phyloP scores from a whole-genome alignment of 1,140 invertebrate genomes.

The Papilio dardanus region DNA sequence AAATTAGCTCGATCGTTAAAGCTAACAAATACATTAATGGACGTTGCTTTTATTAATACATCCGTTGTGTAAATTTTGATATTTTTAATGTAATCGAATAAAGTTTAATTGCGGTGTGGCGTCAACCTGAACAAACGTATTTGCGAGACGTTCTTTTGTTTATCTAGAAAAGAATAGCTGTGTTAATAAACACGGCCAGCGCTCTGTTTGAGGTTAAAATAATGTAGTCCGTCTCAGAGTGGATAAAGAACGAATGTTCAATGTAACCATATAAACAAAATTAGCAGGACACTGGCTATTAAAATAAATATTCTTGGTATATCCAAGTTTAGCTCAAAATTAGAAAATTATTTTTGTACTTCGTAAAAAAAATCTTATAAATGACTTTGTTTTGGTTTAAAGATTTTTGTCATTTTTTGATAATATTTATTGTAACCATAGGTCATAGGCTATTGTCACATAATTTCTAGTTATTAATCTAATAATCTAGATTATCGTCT shows the following conservation, averaged over 20 bases:
- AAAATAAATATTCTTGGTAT: neutral
- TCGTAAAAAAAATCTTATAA: too few relatives aligned
- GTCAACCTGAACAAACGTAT: conserved; percentile 37
- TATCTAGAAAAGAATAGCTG: conserved; percentile 34
- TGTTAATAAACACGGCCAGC: conserved; percentile 28
- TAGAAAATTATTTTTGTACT: neutral
- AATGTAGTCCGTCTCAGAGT: conserved; percentile 33
- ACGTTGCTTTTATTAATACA: conserved; percentile 22
- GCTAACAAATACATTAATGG: conserved; percentile 10
- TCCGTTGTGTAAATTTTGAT: conserved; percentile 6
- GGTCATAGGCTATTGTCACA: too few relatives aligned
- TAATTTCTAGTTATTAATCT: too few relatives aligned
- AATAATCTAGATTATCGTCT: too few relatives aligned
- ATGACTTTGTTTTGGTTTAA: too few relatives aligned
- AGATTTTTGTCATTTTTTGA: too few relatives aligned
- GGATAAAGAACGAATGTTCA: conserved; percentile 31
- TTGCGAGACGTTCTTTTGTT: conserved; percentile 23
- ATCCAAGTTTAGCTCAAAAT: neutral
- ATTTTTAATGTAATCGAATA: conserved; percentile 29
- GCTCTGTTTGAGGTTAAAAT: conserved; percentile 36
- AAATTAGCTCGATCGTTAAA: conserved; percentile 29
- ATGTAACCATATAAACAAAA: neutral
- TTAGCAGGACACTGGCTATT: neutral
- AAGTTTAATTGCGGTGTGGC: conserved; percentile 26
- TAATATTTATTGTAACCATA: too few relatives aligned